Evolutionary conservation across 2,888 invertebrate genomes (phyloP), one percentile per base, ranked within the genome.

Genomic region (Dascillus cervinus): DNA sequence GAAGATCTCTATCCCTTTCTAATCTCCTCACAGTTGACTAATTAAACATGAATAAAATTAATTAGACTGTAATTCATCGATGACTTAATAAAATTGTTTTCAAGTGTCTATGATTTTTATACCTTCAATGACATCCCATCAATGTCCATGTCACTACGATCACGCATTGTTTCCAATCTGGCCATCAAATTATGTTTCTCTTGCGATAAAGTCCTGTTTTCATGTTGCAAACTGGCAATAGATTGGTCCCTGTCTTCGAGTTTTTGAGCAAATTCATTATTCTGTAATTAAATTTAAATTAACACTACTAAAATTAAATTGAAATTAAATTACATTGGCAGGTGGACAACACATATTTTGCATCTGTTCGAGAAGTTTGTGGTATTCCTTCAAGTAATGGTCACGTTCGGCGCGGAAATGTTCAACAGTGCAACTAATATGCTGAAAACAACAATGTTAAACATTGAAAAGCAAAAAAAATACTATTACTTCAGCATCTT

Each of bases 1-100:
- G 65, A 3, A 67, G 45, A 47, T 79, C 76, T 21, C 73, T 63
- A 56, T 79, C 79, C 14, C 66, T 60, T 49, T 68, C 65, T 21
- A 63, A 45, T 35, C 67, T 59, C 44, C 65, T 67, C 12, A 69
- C 45, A 15, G 44, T 47, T 4, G 51, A 40, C 70, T 70, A 43
- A 54, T 46, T 24, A 13, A 23, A 29, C 19, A 12, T 20, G 28
- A 32, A 20, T 15, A 29, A 15, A n/a, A 22, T 11, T n/a, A n/a
- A n/a, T n/a, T n/a, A n/a, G n/a, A n/a, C n/a, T n/a, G n/a, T n/a
- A n/a, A n/a, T n/a, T n/a, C n/a, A n/a, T n/a, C n/a, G n/a, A n/a
- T n/a, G n/a, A n/a, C n/a, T 23, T 34, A 11, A 15, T 32, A 22
- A 19, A 22, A 13, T 6, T 29, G 19, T 9, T 11, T 6, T 8